Evolutionary conservation across 2,113 vertebrate genomes (phyloP).

Genomic region (Petrocephalus microphthalmus): DNA sequence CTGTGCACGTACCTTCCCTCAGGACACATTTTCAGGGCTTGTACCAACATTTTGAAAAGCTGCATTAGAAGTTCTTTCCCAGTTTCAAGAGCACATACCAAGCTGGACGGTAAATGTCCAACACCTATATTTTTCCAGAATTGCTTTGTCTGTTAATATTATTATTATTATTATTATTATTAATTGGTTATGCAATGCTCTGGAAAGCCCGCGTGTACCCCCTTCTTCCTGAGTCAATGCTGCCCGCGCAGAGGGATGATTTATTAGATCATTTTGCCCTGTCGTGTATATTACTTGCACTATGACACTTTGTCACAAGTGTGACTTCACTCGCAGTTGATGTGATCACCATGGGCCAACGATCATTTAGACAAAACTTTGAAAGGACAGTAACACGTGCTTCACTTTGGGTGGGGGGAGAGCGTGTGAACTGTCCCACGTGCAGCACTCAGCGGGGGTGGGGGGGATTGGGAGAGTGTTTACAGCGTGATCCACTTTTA

Average conservation of each 20-base stretch:
- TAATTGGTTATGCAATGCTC: background rate
- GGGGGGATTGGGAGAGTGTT: background rate
- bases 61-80: background rate
- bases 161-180: background rate
- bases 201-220: background rate
- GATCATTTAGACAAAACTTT: background rate
- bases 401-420: background rate
- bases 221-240: background rate
- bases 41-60: background rate
- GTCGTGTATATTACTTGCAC: background rate
- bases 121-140: background rate
- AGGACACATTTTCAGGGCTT: background rate
- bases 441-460: background rate
- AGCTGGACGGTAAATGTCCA: background rate
- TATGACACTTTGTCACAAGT: background rate
- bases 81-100: background rate
- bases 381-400: background rate
- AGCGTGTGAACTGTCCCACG: background rate
- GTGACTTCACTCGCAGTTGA: background rate
- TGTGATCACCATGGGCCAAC: background rate
- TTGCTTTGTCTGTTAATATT: background rate
- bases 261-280: background rate
- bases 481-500: too few relatives aligned
- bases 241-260: background rate
- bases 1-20: background rate